Evolutionary conservation across 2,797 vertebrate species (phyloP).

Genomic region (Sciurus vulgaris): DNA sequence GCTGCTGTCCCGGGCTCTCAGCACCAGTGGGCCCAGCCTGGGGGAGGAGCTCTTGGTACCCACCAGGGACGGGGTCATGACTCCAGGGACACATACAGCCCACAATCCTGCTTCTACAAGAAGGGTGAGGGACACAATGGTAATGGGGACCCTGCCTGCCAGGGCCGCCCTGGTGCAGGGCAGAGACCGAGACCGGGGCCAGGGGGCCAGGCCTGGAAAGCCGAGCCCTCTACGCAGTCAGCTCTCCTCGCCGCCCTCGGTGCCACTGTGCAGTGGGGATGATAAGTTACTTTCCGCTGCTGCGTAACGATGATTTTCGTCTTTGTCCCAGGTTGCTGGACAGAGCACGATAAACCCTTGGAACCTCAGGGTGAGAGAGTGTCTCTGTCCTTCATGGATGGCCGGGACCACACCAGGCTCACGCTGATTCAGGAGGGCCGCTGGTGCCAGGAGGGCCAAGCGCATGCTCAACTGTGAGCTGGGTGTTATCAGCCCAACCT

Average conservation of each 20-base stretch:
- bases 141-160: not conserved
- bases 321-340: not conserved
- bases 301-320: not conserved
- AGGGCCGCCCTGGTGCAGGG: rapidly evolving
- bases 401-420: not conserved
- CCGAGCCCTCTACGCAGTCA: not conserved
- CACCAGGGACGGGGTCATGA: not conserved
- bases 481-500: not conserved
- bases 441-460: not conserved
- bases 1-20: not conserved
- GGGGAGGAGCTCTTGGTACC: not conserved
- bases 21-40: not conserved
- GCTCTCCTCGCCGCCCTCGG: not conserved
- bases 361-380: not conserved
- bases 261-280: not conserved
- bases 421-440: not conserved
- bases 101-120: not conserved
- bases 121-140: not conserved
- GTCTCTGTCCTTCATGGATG: not conserved
- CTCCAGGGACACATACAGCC: not conserved
- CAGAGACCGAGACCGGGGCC: not conserved
- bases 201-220: not conserved
- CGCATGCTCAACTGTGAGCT: not conserved
- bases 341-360: not conserved
- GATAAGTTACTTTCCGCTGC: not conserved